phyloP scores from a whole-genome alignment of 2,888 invertebrate species.

The Caenorhabditis imperialis region DNA sequence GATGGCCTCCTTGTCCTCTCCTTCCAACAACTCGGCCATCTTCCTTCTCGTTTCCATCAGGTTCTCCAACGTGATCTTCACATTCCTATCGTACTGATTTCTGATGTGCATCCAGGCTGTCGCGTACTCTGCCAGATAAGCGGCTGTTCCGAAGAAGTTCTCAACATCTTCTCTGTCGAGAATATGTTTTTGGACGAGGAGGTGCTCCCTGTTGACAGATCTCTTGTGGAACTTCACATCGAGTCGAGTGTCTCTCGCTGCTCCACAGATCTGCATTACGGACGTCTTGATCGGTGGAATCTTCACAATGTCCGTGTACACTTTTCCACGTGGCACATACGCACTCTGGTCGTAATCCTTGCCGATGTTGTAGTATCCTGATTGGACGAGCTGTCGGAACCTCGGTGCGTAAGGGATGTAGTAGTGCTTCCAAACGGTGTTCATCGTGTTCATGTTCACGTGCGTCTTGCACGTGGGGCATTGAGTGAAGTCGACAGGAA shows the following conservation, averaged over 20 bases:
- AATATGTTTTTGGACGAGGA: conserved; percentile 13
- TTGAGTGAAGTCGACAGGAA: conserved; percentile 12
- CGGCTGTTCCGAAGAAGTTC: conserved; percentile 23
- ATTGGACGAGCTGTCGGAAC: conserved; percentile 10
- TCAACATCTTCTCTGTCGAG: conserved; percentile 15
- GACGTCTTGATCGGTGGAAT: conserved; percentile 30
- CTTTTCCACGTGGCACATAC: conserved; percentile 6
- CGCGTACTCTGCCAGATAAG: conserved; percentile 19
- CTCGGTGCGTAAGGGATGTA: conserved; percentile 25
- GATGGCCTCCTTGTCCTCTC: conserved; percentile 6
- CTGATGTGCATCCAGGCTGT: conserved; percentile 39
- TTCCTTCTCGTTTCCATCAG: conserved; percentile 24
- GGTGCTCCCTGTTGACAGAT: conserved; percentile 18
- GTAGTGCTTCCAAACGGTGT: conserved; percentile 16
- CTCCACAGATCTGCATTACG: conserved; percentile 15
- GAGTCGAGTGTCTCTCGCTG: conserved; percentile 25
- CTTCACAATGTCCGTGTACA: conserved; percentile 16
- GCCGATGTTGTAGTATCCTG: conserved; percentile 11
- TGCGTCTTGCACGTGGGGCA: conserved; percentile 28
- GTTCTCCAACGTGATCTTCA: conserved; percentile 15
- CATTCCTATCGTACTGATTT: conserved; percentile 22
- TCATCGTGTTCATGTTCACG: conserved; percentile 40
- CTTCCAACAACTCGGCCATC: conserved; percentile 4
- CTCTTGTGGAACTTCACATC: conserved; percentile 12
- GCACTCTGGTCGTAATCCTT: conserved; percentile 4